These are phyloP conservation scores for Kryptolebias ocellatus DNA, from an alignment of 2,797 vertebrate species.

Conservation along the genomic window DNA sequence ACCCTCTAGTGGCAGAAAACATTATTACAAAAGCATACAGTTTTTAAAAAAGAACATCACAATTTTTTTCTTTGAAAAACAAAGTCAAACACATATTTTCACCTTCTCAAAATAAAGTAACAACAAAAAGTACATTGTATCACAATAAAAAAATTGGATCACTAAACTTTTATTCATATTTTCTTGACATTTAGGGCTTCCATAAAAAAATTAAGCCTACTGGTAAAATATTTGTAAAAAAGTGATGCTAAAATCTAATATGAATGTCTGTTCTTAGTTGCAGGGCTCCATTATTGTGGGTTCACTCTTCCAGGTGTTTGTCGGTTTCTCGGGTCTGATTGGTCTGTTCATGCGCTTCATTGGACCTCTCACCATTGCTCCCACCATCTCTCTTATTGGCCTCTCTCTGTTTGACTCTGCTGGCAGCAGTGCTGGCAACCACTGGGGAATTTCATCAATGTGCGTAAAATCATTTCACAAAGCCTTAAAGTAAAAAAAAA, in stretches of 20 bases:
- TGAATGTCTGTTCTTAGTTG: slow-evolving; percentile 76
- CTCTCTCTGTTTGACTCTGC: slow-evolving; percentile 91
- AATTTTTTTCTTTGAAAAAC: no score
- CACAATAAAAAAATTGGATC: no score
- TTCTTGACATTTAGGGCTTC: no score
- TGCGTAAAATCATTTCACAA: slow-evolving; percentile 71
- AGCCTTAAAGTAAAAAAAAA: neutral
- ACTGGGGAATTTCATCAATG: slow-evolving; percentile 93
- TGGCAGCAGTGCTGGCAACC: slow-evolving; percentile 87
- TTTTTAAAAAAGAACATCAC: no score
- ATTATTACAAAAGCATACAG: neutral
- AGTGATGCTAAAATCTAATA: neutral
- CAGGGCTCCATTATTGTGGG: slow-evolving; percentile 95
- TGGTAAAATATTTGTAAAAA: neutral
- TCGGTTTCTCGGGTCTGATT: slow-evolving; percentile 95
- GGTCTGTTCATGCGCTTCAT: slow-evolving; percentile 95
- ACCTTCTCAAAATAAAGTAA: no score
- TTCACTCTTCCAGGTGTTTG: slow-evolving; percentile 91
- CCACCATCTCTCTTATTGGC: slow-evolving; percentile 92
- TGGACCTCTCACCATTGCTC: slow-evolving; percentile 94
- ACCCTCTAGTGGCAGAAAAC: neutral
- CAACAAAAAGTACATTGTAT: no score
- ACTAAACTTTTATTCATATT: no score
- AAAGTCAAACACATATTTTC: no score
- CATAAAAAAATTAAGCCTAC: no score